These are phyloP conservation scores for Pavo muticus DNA, from an alignment of 2,113 vertebrate genomes.

Conservation along the genomic window DNA sequence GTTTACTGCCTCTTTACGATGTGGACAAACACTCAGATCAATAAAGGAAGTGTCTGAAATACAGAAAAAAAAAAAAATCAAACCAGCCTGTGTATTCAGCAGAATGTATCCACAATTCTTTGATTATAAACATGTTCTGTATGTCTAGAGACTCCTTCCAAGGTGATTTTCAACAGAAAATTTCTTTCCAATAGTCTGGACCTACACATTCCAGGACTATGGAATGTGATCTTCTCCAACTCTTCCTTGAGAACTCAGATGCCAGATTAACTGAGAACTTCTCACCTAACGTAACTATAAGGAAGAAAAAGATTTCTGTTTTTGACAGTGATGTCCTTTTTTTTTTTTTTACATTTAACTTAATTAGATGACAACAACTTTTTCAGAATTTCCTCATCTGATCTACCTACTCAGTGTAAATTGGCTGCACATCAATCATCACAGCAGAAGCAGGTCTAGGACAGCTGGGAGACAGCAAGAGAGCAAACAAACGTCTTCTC, in stretches of 20 bases:
- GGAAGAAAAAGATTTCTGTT: background rate
- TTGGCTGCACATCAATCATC: background rate
- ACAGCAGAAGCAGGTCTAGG: background rate
- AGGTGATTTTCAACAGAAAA: background rate
- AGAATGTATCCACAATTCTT: background rate
- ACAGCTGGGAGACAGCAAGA: background rate
- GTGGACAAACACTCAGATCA: background rate
- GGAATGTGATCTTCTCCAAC: background rate
- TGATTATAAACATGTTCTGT: background rate
- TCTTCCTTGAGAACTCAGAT: background rate
- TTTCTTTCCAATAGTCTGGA: background rate
- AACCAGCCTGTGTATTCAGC: background rate
- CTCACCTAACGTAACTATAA: fast-evolving
- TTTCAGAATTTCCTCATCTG: background rate
- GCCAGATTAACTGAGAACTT: background rate
- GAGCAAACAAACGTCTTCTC: background rate
- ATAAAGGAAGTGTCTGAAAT: background rate
- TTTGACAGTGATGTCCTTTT: fast-evolving
- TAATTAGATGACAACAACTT: background rate
- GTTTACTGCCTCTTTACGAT: background rate
- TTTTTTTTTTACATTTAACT: background rate
- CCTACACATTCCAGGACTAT: background rate
- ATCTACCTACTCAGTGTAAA: background rate
- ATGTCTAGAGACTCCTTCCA: background rate
- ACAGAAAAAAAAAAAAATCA: background rate